Evolutionary conservation across 2,113 vertebrate genomes (phyloP).

Genomic region (Nannospalax galili): DNA sequence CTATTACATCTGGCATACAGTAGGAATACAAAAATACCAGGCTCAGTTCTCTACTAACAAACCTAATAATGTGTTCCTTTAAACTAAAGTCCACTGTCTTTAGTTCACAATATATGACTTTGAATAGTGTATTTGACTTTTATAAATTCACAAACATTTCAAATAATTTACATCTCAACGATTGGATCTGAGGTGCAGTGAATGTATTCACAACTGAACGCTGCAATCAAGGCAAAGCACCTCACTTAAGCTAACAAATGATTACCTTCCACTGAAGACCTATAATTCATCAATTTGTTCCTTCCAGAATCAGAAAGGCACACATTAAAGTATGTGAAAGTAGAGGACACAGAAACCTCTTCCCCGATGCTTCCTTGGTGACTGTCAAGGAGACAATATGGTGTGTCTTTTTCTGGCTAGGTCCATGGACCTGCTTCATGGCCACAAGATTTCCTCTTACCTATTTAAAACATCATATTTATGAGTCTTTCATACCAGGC

Average conservation of each 20-base stretch:
- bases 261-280: slow-evolving; percentile 65
- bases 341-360: neutral
- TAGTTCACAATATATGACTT: slow-evolving; percentile 27
- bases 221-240: slow-evolving; percentile 61
- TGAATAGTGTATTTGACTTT: slow-evolving; percentile 48
- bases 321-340: slow-evolving; percentile 18
- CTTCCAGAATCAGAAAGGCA: slow-evolving; percentile 54
- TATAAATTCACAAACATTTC: slow-evolving; percentile 63
- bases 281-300: slow-evolving; percentile 74
- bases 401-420: neutral
- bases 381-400: neutral
- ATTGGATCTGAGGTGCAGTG: slow-evolving; percentile 24
- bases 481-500: neutral
- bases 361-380: neutral
- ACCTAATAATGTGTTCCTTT: neutral
- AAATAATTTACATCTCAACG: slow-evolving; percentile 61
- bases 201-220: slow-evolving; percentile 53
- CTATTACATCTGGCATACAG: neutral
- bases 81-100: slow-evolving; percentile 12
- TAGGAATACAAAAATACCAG: neutral
- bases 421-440: neutral
- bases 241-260: slow-evolving; percentile 70
- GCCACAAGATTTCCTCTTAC: neutral
- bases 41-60: neutral
- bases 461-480: neutral